A percentile compares a stretch with the other conserved stretches of the same genome.
These are phyloP conservation scores for Enteromius mattozi DNA, from an alignment of 2,797 vertebrate species.

Conservation along the genomic window DNA sequence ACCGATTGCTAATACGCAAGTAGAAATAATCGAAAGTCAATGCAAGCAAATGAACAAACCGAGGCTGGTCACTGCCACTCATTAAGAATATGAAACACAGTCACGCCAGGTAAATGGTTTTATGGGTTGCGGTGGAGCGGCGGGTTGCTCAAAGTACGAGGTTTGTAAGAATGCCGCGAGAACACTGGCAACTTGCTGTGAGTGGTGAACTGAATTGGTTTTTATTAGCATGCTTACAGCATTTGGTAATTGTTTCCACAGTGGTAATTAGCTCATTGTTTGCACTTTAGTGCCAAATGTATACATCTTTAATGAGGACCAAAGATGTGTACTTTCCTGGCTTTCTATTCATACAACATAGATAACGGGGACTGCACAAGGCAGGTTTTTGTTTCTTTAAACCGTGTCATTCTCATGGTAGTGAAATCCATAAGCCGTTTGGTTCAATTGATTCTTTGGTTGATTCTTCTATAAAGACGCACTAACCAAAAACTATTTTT, in stretches of 20 bases:
- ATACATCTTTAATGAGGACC: constrained; percentile 59
- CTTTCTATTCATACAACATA: constrained; percentile 43
- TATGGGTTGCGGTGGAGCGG: constrained; percentile 40
- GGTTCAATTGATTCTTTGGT: constrained; percentile 11
- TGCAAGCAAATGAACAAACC: constrained; percentile 43
- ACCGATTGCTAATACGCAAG: constrained; percentile 54
- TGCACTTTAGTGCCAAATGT: constrained; percentile 64
- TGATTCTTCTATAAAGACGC: neutral
- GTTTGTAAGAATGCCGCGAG: constrained; percentile 22
- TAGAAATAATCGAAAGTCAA: constrained; percentile 41
- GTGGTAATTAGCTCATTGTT: constrained; percentile 70
- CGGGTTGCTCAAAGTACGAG: constrained; percentile 38
- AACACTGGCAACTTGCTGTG: constrained; percentile 55
- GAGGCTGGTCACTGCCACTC: constrained; percentile 12
- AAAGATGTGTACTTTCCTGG: constrained; percentile 48
- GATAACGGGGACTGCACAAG: constrained; percentile 17
- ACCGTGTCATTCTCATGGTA: constrained; percentile 4
- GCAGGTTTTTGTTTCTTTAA: constrained; percentile 9
- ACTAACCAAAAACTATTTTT: constrained; percentile 31
- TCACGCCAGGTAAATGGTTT: constrained; percentile 41
- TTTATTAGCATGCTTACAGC: constrained; percentile 66
- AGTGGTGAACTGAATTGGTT: constrained; percentile 59
- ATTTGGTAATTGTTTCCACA: constrained; percentile 67
- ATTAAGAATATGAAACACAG: constrained; percentile 47
- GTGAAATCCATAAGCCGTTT: constrained; percentile 20